Evolutionary conservation across 2,113 vertebrate genomes (phyloP), one percentile per base, ranked within the genome.

Genomic region (Eubucco bourcierii): DNA sequence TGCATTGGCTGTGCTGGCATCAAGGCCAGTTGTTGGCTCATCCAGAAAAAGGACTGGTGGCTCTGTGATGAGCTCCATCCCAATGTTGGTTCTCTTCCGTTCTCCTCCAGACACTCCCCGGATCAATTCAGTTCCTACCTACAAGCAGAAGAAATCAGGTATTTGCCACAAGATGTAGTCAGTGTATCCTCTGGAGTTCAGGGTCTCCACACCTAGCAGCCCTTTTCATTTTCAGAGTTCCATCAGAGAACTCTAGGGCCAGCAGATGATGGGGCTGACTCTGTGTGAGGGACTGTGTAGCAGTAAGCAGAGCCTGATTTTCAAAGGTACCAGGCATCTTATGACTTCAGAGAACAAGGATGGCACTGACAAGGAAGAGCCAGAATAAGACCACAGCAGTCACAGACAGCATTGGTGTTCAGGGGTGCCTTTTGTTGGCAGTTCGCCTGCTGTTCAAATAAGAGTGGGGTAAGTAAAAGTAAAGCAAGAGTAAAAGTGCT

Each of bases 121-220:
- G 29, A 96, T 95, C 37, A 97, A 44, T 82, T 97, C 95, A 0
- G 94, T 97, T 91, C 95, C 96, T 12, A 96, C 96, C 97, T 97
- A 90, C 15, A 85, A 50, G 39, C 34, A 87, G 58, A 77, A 83
- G 15, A 89, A 76, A 87, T 68, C 6, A 55, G 37, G 2, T 46
- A 71, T 60, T 88, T 77, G 12, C 60, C 91, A 47, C 21, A 63
- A 80, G 46, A 85, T 12, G 14, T n/a, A 58, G 18, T n/a, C 60
- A 86, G 10, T 29, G 27, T 4, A 13, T 14, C 24, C 31, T 39
- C 46, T 73, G 50, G 50, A 81, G 18, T 1, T 71, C 59, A 52
- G 39, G 27, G 41, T 77, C 41, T 64, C 75, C 31, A 56, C 7
- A 68, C 2, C 16, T 20, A 64, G 41, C 23, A 88, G 15, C 25